phyloP scores from a whole-genome alignment of 2,888 invertebrate genomes.

The Hydrotaea cyrtoneurina region DNA sequence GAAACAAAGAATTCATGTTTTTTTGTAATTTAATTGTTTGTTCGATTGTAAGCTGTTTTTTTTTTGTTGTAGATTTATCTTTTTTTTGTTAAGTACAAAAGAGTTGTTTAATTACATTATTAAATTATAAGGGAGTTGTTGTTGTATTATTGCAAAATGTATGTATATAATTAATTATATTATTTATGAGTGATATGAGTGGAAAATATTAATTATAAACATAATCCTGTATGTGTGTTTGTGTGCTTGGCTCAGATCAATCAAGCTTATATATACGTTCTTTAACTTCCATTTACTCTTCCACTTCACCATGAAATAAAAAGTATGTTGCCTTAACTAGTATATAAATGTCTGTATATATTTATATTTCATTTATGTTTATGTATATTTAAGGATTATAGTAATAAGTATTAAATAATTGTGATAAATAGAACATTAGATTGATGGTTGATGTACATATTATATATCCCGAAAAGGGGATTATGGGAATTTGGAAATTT shows the following conservation, averaged over 20 bases:
- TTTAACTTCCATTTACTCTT: slow-evolving; percentile 14
- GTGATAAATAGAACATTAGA: neutral
- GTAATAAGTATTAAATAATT: slow-evolving; percentile 3
- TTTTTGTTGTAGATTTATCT: slow-evolving; percentile 69
- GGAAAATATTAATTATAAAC: neutral
- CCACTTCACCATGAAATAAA: slow-evolving; percentile 24
- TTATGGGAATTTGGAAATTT: neutral
- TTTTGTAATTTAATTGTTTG: slow-evolving; percentile 70
- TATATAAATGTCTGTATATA: neutral
- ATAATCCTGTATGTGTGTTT: slow-evolving; percentile 60
- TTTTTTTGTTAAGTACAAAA: slow-evolving; percentile 67
- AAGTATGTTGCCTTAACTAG: slow-evolving; percentile 35
- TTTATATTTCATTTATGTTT: slow-evolving; percentile 13
- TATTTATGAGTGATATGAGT: slow-evolving; percentile 29
- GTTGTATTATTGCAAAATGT: slow-evolving; percentile 69
- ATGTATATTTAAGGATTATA: slow-evolving; percentile 32
- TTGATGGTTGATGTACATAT: neutral
- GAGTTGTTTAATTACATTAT: slow-evolving; percentile 11
- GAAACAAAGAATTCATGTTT: slow-evolving; percentile 54
- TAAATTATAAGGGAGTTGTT: slow-evolving; percentile 26
- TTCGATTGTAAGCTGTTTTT: slow-evolving; percentile 72
- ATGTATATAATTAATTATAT: slow-evolving; percentile 5
- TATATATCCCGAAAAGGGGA: neutral
- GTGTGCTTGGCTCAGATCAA: slow-evolving; percentile 69
- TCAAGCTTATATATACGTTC: slow-evolving; percentile 57